A percentile compares a stretch with the other conserved stretches of the same genome.
Conservation (phyloP, 2,888 invertebrate genomes). For the Zaprionus lineosus region DNA sequence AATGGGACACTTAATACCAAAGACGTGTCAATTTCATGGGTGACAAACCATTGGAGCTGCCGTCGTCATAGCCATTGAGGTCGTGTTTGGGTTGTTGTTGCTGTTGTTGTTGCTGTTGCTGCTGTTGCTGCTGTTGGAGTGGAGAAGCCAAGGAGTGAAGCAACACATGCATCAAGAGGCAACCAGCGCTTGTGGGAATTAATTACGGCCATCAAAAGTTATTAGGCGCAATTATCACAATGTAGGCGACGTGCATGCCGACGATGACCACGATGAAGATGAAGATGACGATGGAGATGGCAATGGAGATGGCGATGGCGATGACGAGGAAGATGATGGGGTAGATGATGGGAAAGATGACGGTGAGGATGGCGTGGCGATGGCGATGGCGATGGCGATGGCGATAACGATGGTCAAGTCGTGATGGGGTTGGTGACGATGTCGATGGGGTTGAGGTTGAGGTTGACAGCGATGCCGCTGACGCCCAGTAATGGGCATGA, state of each 20-base stretch:
- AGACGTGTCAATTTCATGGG: slow-evolving; percentile 78
- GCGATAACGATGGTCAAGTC: neutral
- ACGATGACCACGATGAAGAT: slow-evolving; percentile 15
- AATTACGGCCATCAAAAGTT: slow-evolving; percentile 78
- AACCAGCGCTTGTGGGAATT: slow-evolving; percentile 68
- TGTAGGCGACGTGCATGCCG: slow-evolving; percentile 54
- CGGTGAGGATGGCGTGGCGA: slow-evolving; percentile 2
- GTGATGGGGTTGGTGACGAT: neutral
- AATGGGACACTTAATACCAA: slow-evolving; percentile 76
- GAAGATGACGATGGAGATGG: neutral
- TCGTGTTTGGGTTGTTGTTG: slow-evolving; percentile 15
- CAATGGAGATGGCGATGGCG: neutral
- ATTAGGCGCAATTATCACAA: slow-evolving; percentile 77
- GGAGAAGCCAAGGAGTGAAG: neutral
- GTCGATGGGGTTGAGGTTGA: neutral
- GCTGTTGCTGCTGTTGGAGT: slow-evolving; percentile 12
- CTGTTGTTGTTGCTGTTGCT: slow-evolving; percentile 24
- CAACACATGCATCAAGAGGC: slow-evolving; percentile 42
- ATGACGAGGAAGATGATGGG: neutral
- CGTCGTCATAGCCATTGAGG: slow-evolving; percentile 12
- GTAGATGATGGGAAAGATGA: neutral
- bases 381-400: neutral
- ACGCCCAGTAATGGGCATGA: slow-evolving; percentile 11
- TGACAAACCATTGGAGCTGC: slow-evolving; percentile 63
- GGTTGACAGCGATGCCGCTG: slow-evolving; percentile 6